phyloP scores from a whole-genome alignment of 2,113 vertebrate species.

The Alexandromys fortis region DNA sequence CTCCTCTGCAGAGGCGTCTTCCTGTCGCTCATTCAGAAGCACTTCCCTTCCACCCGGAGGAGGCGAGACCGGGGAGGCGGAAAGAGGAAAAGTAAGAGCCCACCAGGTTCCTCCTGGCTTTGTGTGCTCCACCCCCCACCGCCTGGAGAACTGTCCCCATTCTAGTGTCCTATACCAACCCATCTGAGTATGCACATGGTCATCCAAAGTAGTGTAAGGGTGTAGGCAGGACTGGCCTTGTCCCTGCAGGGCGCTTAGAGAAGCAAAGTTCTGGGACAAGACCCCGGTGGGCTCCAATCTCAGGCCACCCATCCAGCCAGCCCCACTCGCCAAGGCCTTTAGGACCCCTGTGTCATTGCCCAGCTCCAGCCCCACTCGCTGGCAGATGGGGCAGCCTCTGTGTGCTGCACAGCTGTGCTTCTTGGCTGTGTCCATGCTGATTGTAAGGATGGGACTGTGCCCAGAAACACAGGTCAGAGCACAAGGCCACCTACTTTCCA shows the following conservation, averaged over 20 bases:
- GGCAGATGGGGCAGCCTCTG: not conserved
- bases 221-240: too few species aligned
- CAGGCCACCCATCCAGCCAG: not conserved
- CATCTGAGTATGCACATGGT: not conserved
- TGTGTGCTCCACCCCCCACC: not conserved
- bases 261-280: not conserved
- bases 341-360: not conserved
- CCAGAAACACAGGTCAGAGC: not conserved
- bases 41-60: constrained; percentile 97
- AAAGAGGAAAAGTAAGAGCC: constrained; percentile 96
- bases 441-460: not conserved
- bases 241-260: not conserved
- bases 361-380: not conserved
- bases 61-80: constrained; percentile 91
- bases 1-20: constrained; percentile 94
- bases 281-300: not conserved
- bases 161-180: accelerated
- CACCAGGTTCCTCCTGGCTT: not conserved
- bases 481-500: not conserved
- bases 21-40: constrained; percentile 96
- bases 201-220: not conserved
- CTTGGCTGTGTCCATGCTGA: not conserved
- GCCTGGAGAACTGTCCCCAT: accelerated
- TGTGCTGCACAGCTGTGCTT: not conserved
- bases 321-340: not conserved